A percentile compares a stretch with the other conserved stretches of the same genome.
phyloP scores from a whole-genome alignment of 2,888 invertebrate genomes.

The Dasysyrphus tricinctus region DNA sequence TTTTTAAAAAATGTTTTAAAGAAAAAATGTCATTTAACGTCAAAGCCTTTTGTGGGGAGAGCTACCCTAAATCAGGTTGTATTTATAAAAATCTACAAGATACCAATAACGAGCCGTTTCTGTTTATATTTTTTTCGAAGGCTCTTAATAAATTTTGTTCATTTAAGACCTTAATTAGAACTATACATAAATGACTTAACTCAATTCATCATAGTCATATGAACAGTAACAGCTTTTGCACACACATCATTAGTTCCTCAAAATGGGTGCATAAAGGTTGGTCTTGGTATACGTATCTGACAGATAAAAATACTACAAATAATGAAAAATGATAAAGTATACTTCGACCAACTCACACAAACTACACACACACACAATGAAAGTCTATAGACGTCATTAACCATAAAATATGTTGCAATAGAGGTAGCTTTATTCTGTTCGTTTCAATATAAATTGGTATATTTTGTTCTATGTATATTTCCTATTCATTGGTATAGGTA shows the following conservation, averaged over 20 bases:
- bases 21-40: too few species aligned
- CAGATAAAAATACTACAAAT: background rate
- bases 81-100: too few species aligned
- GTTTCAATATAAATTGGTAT: background rate
- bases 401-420: conserved; percentile 18
- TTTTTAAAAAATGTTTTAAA: too few species aligned
- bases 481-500: background rate
- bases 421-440: background rate
- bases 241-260: background rate
- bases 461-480: background rate
- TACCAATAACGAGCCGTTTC: too few species aligned
- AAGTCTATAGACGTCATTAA: conserved; percentile 1
- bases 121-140: too few species aligned
- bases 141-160: background rate
- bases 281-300: background rate
- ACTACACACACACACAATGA: background rate
- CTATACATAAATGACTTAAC: background rate
- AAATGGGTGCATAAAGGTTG: background rate
- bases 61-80: too few species aligned
- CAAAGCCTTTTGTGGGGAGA: too few species aligned
- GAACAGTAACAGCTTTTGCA: background rate
- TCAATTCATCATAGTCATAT: conserved; percentile 1
- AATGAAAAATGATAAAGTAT: conserved; percentile 16
- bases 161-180: background rate
- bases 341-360: background rate